Base-by-base conservation (phyloP, 1,140 invertebrate species). In the Babylonia areolata region DNA sequence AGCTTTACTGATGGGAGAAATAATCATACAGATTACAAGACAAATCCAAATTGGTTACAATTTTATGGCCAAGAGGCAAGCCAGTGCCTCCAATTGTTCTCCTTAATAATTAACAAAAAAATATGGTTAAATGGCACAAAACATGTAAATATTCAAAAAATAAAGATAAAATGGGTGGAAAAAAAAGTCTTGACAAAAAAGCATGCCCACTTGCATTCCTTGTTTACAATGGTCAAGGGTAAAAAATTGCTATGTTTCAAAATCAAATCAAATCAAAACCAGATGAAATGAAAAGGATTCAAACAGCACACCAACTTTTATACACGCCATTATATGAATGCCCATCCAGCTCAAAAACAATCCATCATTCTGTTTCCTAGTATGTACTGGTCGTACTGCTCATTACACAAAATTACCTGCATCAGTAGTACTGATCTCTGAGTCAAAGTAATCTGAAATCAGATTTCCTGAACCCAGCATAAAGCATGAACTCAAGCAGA, bases 71-170 rank as follows among this genome's bases (percentile, higher is more conserved):
- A 77, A 15, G 37, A 40, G 75, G 23, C 35, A 40, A 73, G 33
- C 12, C 12, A 28, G 75, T 23, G 37, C 75, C 75, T 40, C 58
- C 12, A 3, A 33, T 39, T 78, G 35, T 31, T 58, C 31, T 81
- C 31, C 31, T 81, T 12, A 5, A 17, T 6, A 64, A 81, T 81
- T 81, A 23, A 51, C 33, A 51, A 54, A 17, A 78, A 23, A 37
- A 78, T 33, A 78, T 35, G 54, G 35, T 58, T 81, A 54, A n/a
- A 81, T 81, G 54, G 46, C 46, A 58, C 46, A 81, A 58, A 80
- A n/a, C 28, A n/a, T 58, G 46, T 58, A 81, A 81, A 54, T 0
- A n/a, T 81, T 58, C 2, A 33, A 81, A 81, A 58, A 81, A 81
- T 54, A 64, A n/a, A 54, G 40, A 54, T 17, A 51, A 51, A 20